Conservation (phyloP, 2,797 vertebrate genomes). For the Tragelaphus oryx region DNA sequence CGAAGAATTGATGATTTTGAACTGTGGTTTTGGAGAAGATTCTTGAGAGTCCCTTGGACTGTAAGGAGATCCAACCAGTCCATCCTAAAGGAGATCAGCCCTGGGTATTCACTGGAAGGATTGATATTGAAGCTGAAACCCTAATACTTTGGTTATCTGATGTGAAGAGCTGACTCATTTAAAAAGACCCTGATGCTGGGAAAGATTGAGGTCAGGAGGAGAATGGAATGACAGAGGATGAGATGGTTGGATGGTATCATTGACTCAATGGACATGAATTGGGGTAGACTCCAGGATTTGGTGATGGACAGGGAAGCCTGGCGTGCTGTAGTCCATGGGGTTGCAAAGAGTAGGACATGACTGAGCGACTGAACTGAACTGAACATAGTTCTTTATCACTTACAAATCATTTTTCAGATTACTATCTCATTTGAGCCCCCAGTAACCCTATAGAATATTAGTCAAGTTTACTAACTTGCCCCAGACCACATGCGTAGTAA, state of each 20-base stretch:
- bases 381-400: neutral
- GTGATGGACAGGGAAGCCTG: neutral
- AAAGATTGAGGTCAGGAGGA: neutral
- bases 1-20: neutral
- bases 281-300: neutral
- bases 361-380: neutral
- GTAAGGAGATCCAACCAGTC: neutral
- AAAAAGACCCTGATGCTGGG: too few species aligned
- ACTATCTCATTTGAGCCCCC: neutral
- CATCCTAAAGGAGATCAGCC: neutral
- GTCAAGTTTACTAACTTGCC: neutral
- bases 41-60: neutral
- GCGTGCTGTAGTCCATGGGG: neutral
- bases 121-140: too few species aligned
- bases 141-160: too few species aligned
- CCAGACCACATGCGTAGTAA: neutral
- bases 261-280: neutral
- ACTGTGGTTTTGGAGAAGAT: neutral
- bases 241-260: neutral
- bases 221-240: neutral
- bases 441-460: neutral
- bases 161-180: too few species aligned
- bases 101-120: too few species aligned
- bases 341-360: neutral
- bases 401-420: neutral